These are phyloP conservation scores for Lasioglossum villosulum DNA, from an alignment of 2,888 invertebrate genomes.

Conservation along the genomic window DNA sequence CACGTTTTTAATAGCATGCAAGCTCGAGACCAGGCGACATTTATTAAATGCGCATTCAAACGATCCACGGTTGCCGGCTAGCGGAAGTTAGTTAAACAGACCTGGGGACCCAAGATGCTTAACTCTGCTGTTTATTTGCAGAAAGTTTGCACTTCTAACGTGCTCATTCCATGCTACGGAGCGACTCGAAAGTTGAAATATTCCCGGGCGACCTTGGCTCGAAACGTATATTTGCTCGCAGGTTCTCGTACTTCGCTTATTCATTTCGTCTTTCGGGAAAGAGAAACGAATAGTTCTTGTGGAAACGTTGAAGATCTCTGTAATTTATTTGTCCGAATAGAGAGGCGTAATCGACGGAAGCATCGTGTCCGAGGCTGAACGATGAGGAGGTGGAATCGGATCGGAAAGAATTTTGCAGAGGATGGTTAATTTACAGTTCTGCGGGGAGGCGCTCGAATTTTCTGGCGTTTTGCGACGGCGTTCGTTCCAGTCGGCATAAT, in stretches of 20 bases:
- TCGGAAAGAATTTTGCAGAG: not conserved
- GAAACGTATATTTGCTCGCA: not conserved
- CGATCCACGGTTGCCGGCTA: not conserved
- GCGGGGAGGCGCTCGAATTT: constrained; percentile 19
- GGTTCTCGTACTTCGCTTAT: not conserved
- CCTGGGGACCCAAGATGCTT: not conserved
- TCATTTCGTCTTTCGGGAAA: not conserved
- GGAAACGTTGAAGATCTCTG: not conserved
- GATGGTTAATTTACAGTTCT: constrained; percentile 17
- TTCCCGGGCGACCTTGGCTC: not conserved
- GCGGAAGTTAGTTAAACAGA: constrained; percentile 12
- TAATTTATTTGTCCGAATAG: not conserved
- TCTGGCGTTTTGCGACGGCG: not conserved
- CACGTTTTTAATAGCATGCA: not conserved
- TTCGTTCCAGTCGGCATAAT: constrained; percentile 30
- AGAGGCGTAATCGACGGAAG: not conserved
- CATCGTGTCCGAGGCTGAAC: not conserved
- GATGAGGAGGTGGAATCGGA: not conserved
- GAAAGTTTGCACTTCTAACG: constrained; percentile 13
- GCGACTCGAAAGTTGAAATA: constrained; percentile 12
- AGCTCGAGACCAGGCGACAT: not conserved
- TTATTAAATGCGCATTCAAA: constrained; percentile 6
- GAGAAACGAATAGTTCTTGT: not conserved
- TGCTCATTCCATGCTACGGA: not conserved
- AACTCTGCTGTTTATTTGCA: constrained; percentile 9